These are phyloP conservation scores for Platycnemis pennipes DNA, from an alignment of 2,888 invertebrate genomes.

Conservation along the genomic window DNA sequence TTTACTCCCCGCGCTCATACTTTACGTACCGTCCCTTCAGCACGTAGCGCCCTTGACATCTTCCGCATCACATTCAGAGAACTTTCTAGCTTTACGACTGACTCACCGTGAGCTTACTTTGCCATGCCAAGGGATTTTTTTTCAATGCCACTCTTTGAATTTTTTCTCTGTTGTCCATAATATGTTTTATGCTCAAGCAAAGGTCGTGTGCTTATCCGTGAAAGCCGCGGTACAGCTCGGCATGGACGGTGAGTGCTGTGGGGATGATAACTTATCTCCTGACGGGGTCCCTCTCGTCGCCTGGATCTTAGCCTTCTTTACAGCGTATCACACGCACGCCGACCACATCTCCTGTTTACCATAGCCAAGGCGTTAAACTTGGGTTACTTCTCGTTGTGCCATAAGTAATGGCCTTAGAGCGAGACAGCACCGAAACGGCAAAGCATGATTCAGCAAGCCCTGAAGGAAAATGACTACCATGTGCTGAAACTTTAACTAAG, in stretches of 20 bases:
- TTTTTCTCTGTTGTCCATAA: not conserved
- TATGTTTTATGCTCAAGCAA: not conserved
- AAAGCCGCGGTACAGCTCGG: not conserved
- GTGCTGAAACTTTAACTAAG: no score
- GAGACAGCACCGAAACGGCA: no score
- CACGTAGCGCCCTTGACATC: conserved; percentile 12
- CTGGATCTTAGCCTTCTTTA: not conserved
- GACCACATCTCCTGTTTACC: not conserved
- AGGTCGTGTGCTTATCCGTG: not conserved
- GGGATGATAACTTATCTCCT: not conserved
- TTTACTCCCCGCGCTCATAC: not conserved
- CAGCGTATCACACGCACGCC: not conserved
- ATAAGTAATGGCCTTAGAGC: no score
- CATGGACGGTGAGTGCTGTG: not conserved
- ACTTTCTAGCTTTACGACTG: conserved; percentile 8
- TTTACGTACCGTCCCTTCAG: not conserved
- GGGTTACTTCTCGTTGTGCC: no score
- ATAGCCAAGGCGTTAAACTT: not conserved
- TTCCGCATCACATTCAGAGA: not conserved
- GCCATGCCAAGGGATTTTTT: not conserved
- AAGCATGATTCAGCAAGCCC: no score
- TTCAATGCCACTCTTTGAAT: not conserved
- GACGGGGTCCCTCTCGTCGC: not conserved
- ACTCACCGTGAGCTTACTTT: not conserved
- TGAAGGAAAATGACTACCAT: no score